Evolutionary conservation across 2,113 vertebrate species (phyloP).

Genomic region (Chiloscyllium plagiosum): DNA sequence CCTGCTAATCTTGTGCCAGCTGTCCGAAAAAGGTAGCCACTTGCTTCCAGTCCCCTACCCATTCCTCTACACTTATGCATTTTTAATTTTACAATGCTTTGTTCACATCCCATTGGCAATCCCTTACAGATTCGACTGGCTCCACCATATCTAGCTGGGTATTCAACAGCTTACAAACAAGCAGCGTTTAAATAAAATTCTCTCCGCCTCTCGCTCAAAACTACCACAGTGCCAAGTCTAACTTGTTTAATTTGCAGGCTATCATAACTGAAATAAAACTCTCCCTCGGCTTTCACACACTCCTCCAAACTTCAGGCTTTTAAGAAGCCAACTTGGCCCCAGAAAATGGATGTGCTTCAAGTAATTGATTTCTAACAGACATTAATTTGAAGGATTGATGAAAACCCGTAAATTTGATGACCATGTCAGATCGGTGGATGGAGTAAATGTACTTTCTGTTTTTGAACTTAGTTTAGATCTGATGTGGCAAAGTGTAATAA

Average conservation of each 20-base stretch:
- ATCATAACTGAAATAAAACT: not conserved
- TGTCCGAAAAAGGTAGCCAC: not conserved
- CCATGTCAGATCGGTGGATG: not conserved
- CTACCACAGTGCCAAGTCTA: not conserved
- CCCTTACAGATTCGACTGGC: not conserved
- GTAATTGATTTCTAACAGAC: not conserved
- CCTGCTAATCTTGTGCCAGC: not conserved
- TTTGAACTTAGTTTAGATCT: not conserved
- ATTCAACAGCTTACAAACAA: not conserved
- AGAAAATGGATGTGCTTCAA: not conserved
- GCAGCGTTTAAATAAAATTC: not conserved
- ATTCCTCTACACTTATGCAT: not conserved
- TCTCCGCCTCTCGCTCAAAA: not conserved
- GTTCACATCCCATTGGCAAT: not conserved
- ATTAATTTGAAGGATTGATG: not conserved
- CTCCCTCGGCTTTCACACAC: not conserved
- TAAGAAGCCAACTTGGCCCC: not conserved
- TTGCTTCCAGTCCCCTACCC: not conserved
- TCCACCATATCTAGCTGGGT: not conserved
- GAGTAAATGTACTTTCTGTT: not conserved
- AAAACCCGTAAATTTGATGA: not conserved
- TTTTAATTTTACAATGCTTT: not conserved
- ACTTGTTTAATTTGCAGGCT: not conserved
- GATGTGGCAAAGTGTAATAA: not conserved
- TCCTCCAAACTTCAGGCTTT: not conserved